phyloP scores from a whole-genome alignment of 2,888 invertebrate species.

The Micropterix aruncella region DNA sequence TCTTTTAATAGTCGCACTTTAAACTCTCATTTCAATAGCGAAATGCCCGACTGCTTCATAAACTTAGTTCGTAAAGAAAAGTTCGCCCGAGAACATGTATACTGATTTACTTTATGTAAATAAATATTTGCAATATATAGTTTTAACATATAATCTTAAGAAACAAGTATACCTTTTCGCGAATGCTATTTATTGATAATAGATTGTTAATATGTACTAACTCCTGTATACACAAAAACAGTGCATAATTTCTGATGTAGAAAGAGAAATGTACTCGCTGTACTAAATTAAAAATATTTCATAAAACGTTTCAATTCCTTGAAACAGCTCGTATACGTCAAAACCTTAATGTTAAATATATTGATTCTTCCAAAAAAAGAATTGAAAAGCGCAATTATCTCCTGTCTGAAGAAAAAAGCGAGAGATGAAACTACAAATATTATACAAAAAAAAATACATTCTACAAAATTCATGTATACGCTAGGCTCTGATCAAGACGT shows the following conservation, averaged over 20 bases:
- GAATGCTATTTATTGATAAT: not conserved
- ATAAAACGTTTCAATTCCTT: not conserved
- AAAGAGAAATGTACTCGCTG: not conserved
- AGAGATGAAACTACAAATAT: not conserved
- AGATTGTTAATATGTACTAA: not conserved
- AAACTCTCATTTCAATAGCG: not conserved
- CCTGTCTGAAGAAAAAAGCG: not conserved
- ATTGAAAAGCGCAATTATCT: not conserved
- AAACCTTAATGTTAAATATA: not conserved
- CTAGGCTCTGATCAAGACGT: slow-evolving; percentile 47
- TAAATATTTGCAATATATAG: not conserved
- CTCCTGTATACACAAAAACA: not conserved
- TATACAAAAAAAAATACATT: slow-evolving; percentile 19
- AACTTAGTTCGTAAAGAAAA: not conserved
- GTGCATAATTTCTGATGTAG: not conserved
- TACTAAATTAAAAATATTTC: not conserved
- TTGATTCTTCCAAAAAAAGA: not conserved
- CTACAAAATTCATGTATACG: slow-evolving; percentile 66
- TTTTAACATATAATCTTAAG: not conserved
- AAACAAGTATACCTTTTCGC: not conserved
- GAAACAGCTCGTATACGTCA: not conserved
- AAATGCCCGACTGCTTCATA: not conserved
- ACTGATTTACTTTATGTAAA: not conserved
- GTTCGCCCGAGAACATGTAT: not conserved
- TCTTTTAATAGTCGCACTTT: not conserved